Conservation (phyloP, 2,888 invertebrate species). For the Octonoba sinensis region DNA sequence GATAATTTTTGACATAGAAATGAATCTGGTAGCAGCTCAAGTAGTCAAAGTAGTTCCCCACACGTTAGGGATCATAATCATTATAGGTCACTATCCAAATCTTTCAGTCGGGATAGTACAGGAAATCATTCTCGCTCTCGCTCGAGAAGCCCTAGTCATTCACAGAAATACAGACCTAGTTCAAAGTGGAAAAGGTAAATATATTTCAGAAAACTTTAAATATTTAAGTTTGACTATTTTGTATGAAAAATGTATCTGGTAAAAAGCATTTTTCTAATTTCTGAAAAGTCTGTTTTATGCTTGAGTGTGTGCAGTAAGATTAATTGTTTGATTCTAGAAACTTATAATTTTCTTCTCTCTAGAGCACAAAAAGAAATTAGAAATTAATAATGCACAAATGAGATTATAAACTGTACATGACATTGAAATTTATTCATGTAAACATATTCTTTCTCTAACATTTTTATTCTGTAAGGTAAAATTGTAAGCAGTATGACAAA, state of each 20-base stretch:
- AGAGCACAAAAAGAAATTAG: too few relatives aligned
- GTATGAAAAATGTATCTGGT: too few relatives aligned
- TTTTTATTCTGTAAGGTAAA: too few relatives aligned
- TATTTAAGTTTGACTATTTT: too few relatives aligned
- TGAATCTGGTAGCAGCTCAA: neutral
- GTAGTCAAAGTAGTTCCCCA: constrained; percentile 13
- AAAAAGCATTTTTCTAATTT: neutral
- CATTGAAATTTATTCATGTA: too few relatives aligned
- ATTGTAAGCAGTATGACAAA: too few relatives aligned
- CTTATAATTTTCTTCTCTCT: too few relatives aligned
- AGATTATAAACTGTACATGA: too few relatives aligned
- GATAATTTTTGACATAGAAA: neutral
- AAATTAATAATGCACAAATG: too few relatives aligned
- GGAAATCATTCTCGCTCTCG: neutral
- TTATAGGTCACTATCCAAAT: constrained; percentile 2
- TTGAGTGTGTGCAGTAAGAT: neutral
- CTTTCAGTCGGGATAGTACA: neutral
- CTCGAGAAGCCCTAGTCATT: constrained; percentile 3
- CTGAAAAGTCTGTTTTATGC: neutral
- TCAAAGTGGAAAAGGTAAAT: neutral
- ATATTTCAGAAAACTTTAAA: too few relatives aligned
- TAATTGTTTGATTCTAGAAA: too few relatives aligned
- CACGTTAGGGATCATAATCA: neutral
- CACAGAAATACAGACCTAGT: neutral
- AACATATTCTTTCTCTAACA: too few relatives aligned